Evolutionary conservation across 2,888 invertebrate species (phyloP), one percentile per base, ranked within the genome.

Genomic region (Amphipyra berbera): DNA sequence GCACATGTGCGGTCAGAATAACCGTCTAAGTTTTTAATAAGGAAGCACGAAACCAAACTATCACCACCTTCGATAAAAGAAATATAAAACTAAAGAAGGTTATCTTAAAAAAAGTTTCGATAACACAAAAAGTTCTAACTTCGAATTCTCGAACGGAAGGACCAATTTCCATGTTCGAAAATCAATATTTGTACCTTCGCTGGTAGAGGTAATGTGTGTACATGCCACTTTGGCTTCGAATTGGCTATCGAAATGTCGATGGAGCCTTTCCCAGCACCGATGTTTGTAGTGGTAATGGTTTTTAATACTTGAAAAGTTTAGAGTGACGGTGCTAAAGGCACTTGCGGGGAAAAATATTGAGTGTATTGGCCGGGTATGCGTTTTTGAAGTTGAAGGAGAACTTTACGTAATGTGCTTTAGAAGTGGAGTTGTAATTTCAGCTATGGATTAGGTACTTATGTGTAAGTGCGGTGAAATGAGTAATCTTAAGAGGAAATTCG

Each of bases 131-230:
- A 14, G 33, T 59, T 67, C 7, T 8, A 40, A 44, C 13, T n/a
- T 40, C 6, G 45, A 59, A 42, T 58, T 37, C 69, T 61, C 40
- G 6, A 46, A 68, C 53, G 14, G 7, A 57, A 50, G 63, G 45
- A 55, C 60, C 61, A 50, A 77, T 73, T 69, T 64, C 50, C 75
- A 75, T 72, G 70, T 74, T 62, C n/a, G 40, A 62, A 56, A 15
- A 21, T 57, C 61, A 81, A 77, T 75, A 75, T 77, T 79, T 75
- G 71, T 67, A 52, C 65, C 61, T 58, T 49, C 56, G 37, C 30
- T 27, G 33, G 68, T 67, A 73, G 13, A 79, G 81, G 83, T 88
- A 88, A 88, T 88, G 89, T 90, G 87, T 90, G 85, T 89, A 86
- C 86, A 69, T 56, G 76, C 61, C 82, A 80, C 83, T 84, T 68